Conservation (phyloP, 2,113 vertebrate genomes). For the Mystacornis crossleyi region DNA sequence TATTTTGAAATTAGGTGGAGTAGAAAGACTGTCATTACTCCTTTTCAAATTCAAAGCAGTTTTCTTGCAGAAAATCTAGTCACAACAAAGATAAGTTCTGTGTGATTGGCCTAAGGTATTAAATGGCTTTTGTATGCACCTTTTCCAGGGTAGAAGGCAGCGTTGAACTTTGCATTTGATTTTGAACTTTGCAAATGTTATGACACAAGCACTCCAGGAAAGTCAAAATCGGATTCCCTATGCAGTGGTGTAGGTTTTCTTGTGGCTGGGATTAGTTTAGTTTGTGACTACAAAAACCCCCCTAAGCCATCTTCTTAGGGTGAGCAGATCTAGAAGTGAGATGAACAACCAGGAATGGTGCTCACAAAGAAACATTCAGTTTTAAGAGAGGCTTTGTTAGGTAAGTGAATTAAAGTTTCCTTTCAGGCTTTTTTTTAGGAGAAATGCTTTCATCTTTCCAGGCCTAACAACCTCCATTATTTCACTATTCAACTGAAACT, state of each 20-base stretch:
- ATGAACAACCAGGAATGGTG: not conserved
- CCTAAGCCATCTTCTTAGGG: not conserved
- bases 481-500: not conserved
- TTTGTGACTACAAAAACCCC: not conserved
- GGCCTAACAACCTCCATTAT: not conserved
- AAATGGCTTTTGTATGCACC: not conserved
- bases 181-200: not conserved
- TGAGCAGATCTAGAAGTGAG: not conserved
- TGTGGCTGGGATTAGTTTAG: not conserved
- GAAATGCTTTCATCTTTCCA: not conserved
- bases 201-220: not conserved
- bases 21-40: not conserved
- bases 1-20: not conserved
- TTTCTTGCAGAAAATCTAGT: not conserved
- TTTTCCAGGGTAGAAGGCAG: not conserved
- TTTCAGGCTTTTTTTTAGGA: not conserved
- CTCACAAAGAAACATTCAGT: not conserved
- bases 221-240: not conserved
- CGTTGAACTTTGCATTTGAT: not conserved
- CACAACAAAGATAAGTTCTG: not conserved
- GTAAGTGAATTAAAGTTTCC: not conserved
- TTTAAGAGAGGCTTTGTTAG: not conserved
- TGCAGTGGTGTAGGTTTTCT: not conserved
- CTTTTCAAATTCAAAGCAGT: not conserved
- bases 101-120: not conserved